phyloP scores from a whole-genome alignment of 2,113 vertebrate species.

The Heterochromis multidens region DNA sequence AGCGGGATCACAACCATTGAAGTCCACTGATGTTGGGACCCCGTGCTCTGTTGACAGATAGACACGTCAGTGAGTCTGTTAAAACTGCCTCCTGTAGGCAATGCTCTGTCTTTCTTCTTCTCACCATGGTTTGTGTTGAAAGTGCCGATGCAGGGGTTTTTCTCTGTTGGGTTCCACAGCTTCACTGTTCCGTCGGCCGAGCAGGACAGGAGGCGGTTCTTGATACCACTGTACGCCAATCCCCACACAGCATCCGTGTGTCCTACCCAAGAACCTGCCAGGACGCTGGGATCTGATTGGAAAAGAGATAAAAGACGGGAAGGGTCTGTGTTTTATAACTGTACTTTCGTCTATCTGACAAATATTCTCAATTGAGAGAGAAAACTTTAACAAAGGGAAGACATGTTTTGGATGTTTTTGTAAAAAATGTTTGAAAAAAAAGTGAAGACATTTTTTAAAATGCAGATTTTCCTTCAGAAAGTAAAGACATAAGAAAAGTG shows the following conservation, averaged over 20 bases:
- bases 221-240: constrained; percentile 92
- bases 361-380: not conserved
- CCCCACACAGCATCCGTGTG: constrained; percentile 96
- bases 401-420: not conserved
- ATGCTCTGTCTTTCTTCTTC: not conserved
- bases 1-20: constrained; percentile 95
- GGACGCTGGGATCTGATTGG: constrained; percentile 87
- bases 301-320: not conserved
- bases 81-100: not conserved
- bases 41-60: constrained; percentile 80
- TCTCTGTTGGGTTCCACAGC: constrained; percentile 93
- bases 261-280: constrained; percentile 88
- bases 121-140: constrained; percentile 87
- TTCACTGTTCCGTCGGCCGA: constrained; percentile 96
- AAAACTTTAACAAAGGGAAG: not conserved
- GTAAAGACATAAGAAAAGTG: not conserved
- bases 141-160: constrained; percentile 90
- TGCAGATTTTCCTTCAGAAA: not conserved
- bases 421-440: not conserved
- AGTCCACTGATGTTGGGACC: constrained; percentile 92
- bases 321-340: not conserved
- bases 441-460: rapidly evolving
- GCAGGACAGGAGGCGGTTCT: constrained; percentile 94
- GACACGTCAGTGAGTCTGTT: not conserved
- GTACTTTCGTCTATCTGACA: not conserved